A percentile compares a stretch with the other conserved stretches of the same genome.
Evolutionary conservation across 2,113 vertebrate genomes (phyloP).

Genomic region (Bungarus multicinctus): DNA sequence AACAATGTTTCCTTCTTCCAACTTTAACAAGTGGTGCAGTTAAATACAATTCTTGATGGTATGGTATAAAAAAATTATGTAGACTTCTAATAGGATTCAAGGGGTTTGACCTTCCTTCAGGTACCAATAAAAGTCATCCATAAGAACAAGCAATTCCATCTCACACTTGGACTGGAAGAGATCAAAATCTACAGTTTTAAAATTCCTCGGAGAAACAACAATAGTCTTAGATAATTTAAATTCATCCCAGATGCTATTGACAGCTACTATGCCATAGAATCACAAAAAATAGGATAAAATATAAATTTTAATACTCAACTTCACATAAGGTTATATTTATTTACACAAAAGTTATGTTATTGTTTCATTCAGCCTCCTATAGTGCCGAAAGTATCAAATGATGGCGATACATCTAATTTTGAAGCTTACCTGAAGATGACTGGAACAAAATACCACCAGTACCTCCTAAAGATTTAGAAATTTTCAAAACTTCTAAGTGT

Average conservation of each 20-base stretch:
- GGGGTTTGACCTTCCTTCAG: not conserved
- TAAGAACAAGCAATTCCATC: not conserved
- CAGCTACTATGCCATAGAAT: not conserved
- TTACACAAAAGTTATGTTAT: not conserved
- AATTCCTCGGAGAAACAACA: not conserved
- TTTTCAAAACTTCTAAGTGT: constrained; percentile 90
- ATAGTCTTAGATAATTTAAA: not conserved
- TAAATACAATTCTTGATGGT: not conserved
- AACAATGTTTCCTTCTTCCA: not conserved
- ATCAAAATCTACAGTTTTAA: not conserved
- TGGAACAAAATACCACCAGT: constrained; percentile 83
- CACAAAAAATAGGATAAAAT: not conserved
- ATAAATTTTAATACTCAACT: not conserved
- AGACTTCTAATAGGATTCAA: not conserved
- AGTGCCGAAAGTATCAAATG: constrained; percentile 85
- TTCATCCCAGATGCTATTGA: not conserved
- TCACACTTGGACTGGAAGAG: not conserved
- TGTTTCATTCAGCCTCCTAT: constrained; percentile 83
- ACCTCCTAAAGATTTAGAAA: constrained; percentile 84
- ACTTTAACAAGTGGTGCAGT: not conserved
- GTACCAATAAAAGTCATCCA: not conserved
- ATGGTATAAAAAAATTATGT: not conserved
- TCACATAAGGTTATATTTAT: not conserved
- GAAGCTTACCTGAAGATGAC: constrained; percentile 89
- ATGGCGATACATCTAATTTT: constrained; percentile 96